Percentiles rank a stretch among this genome's conserved stretches.
These are phyloP conservation scores for Dysidea cf. avara DNA, from an alignment of 37 sponge, comb jelly and placozoan genomes.

Conservation along the genomic window DNA sequence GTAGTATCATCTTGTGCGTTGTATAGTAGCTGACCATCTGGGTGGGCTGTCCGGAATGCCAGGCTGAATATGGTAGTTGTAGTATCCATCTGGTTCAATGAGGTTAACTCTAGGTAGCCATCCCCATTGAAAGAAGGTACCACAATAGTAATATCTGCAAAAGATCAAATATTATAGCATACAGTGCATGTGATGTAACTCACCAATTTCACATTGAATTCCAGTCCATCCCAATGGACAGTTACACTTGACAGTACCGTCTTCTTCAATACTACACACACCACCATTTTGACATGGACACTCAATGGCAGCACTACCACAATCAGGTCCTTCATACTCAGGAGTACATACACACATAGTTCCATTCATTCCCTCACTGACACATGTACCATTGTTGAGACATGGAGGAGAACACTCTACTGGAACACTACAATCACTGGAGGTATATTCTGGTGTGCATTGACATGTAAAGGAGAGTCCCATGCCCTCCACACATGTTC, in stretches of 20 bases:
- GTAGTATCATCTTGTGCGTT: conserved; percentile 8
- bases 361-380: too few species aligned
- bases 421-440: too few species aligned
- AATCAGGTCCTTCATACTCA: neutral
- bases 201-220: conserved; percentile 35
- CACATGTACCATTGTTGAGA: conserved; percentile 51
- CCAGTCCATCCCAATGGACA: conserved; percentile 44
- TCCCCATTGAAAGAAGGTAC: conserved; percentile 37
- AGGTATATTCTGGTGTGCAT: conserved; percentile 61
- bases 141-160: conserved; percentile 33
- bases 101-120: conserved; percentile 29
- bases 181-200: too few species aligned
- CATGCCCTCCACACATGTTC: conserved; percentile 59
- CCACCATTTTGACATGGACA: conserved; percentile 5
- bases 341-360: too few species aligned
- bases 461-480: conserved; percentile 41
- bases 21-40: conserved; percentile 40
- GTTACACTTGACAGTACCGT: conserved; percentile 9
- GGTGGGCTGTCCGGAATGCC: conserved; percentile 21
- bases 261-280: neutral
- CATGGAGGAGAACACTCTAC: too few species aligned
- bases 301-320: too few species aligned
- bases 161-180: too few species aligned
- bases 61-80: too few species aligned
- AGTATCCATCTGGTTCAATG: too few species aligned